Base-by-base conservation (phyloP, 2,797 vertebrate species). In the Gymnopithys bicolor region DNA sequence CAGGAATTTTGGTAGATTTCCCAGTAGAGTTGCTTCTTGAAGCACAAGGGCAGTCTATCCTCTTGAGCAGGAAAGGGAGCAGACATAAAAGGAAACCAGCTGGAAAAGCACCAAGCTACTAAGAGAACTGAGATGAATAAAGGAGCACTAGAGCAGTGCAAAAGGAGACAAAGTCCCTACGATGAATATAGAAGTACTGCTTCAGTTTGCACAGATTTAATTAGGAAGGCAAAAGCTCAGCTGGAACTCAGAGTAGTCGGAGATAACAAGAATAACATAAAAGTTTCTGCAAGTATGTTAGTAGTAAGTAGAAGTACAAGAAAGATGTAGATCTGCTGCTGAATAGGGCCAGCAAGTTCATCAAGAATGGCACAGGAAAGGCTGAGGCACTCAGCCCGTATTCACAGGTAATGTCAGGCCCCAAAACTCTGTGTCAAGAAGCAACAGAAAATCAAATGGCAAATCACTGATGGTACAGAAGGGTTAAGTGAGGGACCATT, bases 41-140 rank as follows among this genome's bases (percentile, higher is more conserved):
- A 93, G n/a, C 64, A 74, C 32, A 70, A 81, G 48, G 63, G 17
- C 43, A 66, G 63, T 63, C 73, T 94, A 67, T 51, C 7, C 52
- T 25, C 5, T 46, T 68, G 49, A 51, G 59, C 35, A 93, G 80
- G 77, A 92, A 89, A 92, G 64, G n/a, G 62, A 78, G 17, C 32
- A 87, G 58, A 28, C 43, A n/a, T 89, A 49, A 81, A 84, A 90
- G 84, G 35, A 81, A 94, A 73, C 71, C 2, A 59, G 3, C 18
- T 94, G 87, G 69, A 92, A 96, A 88, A 71, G 13, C 46, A 89
- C 25, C 8, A 28, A 76, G 24, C 62, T 62, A 35, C 43, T 53
- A n/a, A 58, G 55, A 58, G 14, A 89, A 9, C 46, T 79, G 35
- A 73, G 51, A 73, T 58, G 39, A 87, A 46, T 49, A 71, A 84